Evolutionary conservation across 2,113 vertebrate species (phyloP).

Genomic region (Alethe castanea): DNA sequence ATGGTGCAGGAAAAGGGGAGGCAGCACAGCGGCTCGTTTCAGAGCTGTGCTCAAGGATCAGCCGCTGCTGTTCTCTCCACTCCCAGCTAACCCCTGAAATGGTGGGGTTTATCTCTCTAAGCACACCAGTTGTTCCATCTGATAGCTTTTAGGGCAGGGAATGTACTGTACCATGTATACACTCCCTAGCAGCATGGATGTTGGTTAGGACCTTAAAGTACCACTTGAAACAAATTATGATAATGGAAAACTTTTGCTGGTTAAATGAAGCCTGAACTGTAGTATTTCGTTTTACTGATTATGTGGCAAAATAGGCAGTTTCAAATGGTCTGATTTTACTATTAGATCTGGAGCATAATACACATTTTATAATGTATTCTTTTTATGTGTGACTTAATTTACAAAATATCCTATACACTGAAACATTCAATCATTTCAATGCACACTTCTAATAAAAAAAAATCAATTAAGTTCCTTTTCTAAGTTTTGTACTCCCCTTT

Average conservation of each 20-base stretch:
- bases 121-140: neutral
- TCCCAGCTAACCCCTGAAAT: neutral
- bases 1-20: rapidly evolving
- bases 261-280: conserved; percentile 4
- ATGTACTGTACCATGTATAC: neutral
- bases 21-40: rapidly evolving
- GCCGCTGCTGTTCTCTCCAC: neutral
- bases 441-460: neutral
- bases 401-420: neutral
- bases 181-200: neutral
- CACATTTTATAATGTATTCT: neutral
- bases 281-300: neutral
- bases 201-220: neutral
- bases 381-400: neutral
- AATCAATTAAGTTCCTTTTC: neutral
- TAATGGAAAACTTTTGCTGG: neutral
- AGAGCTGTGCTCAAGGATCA: neutral
- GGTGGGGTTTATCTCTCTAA: neutral
- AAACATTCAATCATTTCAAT: neutral
- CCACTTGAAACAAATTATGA: neutral
- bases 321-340: neutral
- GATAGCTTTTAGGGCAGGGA: neutral
- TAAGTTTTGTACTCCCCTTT: neutral
- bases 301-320: neutral
- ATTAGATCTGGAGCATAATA: neutral